Conservation (phyloP, 2,113 vertebrate genomes). For the Cygnus buccinator region DNA sequence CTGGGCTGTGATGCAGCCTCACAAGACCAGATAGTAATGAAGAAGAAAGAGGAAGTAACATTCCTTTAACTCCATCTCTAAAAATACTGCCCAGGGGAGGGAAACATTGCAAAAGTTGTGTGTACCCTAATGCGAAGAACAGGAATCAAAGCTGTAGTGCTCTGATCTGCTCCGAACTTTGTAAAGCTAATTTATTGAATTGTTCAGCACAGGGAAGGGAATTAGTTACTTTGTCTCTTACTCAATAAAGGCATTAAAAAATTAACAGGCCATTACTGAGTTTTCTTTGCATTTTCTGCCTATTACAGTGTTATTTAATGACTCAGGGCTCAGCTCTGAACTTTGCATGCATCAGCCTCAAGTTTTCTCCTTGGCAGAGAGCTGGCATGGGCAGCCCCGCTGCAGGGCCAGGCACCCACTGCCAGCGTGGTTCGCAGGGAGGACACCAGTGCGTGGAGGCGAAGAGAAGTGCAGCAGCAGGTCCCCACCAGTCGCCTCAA, state of each 20-base stretch:
- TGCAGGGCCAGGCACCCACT: background rate
- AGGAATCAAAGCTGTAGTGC: background rate
- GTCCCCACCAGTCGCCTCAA: background rate
- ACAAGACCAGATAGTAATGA: background rate
- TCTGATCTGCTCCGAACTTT: background rate
- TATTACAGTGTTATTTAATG: background rate
- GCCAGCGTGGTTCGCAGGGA: fast-evolving
- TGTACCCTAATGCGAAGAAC: background rate
- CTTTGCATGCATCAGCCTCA: fast-evolving
- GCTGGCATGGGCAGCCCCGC: fast-evolving
- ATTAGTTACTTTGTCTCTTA: background rate
- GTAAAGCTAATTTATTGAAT: background rate
- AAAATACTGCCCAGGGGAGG: background rate
- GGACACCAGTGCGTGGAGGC: background rate
- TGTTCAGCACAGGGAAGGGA: background rate
- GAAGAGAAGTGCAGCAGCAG: background rate
- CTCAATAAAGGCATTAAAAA: background rate
- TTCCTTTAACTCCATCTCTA: background rate
- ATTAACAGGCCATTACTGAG: conserved; percentile 16
- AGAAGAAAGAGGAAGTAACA: background rate
- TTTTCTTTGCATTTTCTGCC: background rate
- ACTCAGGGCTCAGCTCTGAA: background rate
- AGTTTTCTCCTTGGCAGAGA: background rate
- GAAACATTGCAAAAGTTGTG: background rate
- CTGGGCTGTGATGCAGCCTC: background rate